A percentile compares a stretch with the other conserved stretches of the same genome.
phyloP scores from a whole-genome alignment of 2,113 vertebrate species.

The Nyctibius bracteatus region DNA sequence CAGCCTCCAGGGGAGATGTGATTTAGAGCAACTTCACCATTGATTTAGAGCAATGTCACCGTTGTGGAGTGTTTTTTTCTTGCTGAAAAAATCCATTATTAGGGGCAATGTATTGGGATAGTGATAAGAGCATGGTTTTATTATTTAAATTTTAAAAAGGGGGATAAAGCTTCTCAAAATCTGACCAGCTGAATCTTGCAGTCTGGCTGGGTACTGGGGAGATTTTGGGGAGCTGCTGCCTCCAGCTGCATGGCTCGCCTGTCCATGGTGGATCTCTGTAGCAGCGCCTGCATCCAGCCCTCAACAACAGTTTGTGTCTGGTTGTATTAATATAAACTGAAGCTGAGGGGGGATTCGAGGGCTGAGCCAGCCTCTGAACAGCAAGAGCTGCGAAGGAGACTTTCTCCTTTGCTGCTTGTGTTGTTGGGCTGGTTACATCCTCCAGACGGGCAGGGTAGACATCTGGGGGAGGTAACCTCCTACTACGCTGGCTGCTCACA shows the following conservation, averaged over 20 bases:
- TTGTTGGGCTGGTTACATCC: not conserved
- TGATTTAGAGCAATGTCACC: not conserved
- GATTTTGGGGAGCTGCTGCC: not conserved
- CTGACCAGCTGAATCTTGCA: not conserved
- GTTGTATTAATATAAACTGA: not conserved
- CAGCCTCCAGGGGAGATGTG: not conserved
- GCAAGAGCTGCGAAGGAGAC: not conserved
- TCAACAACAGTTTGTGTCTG: not conserved
- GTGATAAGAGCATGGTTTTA: not conserved
- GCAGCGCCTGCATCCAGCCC: not conserved
- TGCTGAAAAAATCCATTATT: not conserved
- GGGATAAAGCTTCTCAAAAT: not conserved
- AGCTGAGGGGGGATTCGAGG: not conserved
- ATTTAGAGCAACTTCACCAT: not conserved
- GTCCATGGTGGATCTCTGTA: accelerated
- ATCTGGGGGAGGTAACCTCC: not conserved
- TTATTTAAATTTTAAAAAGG: not conserved
- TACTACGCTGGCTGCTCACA: not conserved
- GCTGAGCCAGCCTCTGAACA: not conserved
- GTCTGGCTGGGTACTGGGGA: not conserved
- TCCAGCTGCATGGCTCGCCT: not conserved
- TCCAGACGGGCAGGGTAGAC: not conserved
- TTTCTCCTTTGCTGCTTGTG: not conserved
- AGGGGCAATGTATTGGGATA: not conserved
- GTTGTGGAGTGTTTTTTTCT: not conserved